Conservation (phyloP, 2,888 invertebrate species). For the Oscheius onirici region DNA sequence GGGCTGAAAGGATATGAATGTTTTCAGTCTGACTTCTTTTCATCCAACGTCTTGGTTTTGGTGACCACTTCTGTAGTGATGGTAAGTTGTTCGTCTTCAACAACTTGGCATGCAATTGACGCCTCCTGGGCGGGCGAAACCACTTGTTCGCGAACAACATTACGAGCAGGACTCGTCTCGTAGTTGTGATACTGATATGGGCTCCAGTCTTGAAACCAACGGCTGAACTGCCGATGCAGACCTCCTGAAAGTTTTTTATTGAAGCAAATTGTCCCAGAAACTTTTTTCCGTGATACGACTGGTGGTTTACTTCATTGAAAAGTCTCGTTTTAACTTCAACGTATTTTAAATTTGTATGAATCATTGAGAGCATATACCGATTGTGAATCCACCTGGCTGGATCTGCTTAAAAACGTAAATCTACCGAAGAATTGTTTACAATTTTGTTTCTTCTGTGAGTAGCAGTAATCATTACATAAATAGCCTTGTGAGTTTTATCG, state of each 20-base stretch:
- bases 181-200: constrained; percentile 10
- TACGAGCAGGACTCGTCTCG: constrained; percentile 7
- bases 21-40: background rate
- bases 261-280: too few relatives aligned
- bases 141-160: background rate
- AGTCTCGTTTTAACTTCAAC: too few relatives aligned
- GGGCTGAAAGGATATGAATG: background rate
- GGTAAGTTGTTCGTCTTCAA: background rate
- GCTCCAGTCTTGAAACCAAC: constrained; percentile 10
- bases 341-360: too few relatives aligned
- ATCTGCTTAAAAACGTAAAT: too few relatives aligned
- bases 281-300: too few relatives aligned
- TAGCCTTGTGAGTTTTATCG: too few relatives aligned
- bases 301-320: too few relatives aligned
- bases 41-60: background rate
- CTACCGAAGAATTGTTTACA: too few relatives aligned
- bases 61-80: background rate
- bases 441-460: too few relatives aligned
- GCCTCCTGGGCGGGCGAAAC: background rate
- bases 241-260: constrained; percentile 4
- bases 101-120: background rate
- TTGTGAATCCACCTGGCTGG: too few relatives aligned
- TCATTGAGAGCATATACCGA: too few relatives aligned
- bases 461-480: too few relatives aligned
- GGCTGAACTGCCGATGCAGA: constrained; percentile 8